phyloP scores from a whole-genome alignment of 23 tunicate species.

The Trididemnum nubilum region DNA sequence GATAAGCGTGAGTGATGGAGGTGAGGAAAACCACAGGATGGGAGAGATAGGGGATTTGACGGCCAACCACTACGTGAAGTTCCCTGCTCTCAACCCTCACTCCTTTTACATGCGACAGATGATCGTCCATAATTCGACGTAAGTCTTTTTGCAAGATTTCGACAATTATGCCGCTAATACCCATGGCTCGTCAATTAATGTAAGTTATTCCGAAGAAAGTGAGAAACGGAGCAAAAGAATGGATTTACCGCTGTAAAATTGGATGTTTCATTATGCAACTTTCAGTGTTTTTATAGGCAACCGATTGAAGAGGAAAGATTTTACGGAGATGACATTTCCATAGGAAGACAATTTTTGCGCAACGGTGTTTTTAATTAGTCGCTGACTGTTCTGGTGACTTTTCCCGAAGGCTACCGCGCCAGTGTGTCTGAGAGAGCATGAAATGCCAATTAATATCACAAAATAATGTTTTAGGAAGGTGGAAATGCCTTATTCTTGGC shows the following conservation, averaged over 20 bases:
- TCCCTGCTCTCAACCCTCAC: slow-evolving; percentile 86
- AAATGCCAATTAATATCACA: no score
- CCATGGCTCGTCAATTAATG: not conserved
- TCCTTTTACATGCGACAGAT: slow-evolving; percentile 82
- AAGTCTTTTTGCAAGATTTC: slow-evolving; percentile 17
- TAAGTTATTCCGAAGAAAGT: not conserved
- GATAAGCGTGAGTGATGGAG: slow-evolving; percentile 72
- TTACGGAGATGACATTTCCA: no score
- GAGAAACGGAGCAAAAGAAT: not conserved
- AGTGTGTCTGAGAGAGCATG: no score
- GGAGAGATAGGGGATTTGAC: slow-evolving; percentile 75
- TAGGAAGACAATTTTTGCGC: no score
- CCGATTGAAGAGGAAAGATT: no score
- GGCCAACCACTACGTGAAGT: slow-evolving; percentile 68
- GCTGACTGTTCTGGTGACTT: no score
- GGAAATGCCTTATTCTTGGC: slow-evolving; percentile 86
- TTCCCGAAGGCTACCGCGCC: no score
- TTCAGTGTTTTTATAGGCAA: no score
- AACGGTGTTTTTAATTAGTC: no score
- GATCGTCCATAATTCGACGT: slow-evolving; percentile 82
- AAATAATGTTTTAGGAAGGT: slow-evolving; percentile 83
- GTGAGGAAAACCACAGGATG: slow-evolving; percentile 47
- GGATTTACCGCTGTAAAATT: not conserved
- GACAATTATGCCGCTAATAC: no score
- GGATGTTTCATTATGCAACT: no score